Base-by-base conservation (phyloP, 2,888 invertebrate species). In the Germaria angustata region DNA sequence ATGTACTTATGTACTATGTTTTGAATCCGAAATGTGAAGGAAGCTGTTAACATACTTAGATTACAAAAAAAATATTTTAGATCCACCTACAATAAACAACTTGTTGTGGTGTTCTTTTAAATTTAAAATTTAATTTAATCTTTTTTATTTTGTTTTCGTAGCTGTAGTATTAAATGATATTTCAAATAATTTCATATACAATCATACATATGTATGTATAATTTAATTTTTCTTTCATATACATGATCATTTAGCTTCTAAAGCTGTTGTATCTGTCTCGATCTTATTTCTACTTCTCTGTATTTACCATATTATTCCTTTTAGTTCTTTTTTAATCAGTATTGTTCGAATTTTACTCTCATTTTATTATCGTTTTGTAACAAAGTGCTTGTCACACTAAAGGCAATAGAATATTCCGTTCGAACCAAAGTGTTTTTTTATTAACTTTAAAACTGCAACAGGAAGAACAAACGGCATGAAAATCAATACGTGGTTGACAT, bases 231-330 rank as follows among this genome's bases (percentile, higher is more conserved):
- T 53, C 51, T 7, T 22, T 22, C 32, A 32, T 2, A 20, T 24
- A 15, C 24, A 55, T 66, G 66, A n/a, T 72, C 44, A 34, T 66
- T 73, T 73, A 69, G 75, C 69, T 79, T 82, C 28, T 28, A 79
- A 82, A 82, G 75, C 71, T 65, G 20, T 61, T 34, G 1, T 11
- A 51, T 8, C 22, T 28, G n/a, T 24, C 8, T 8, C 15, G 6
- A 68, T 28, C 34, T 17, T 55, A 24, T 34, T 22, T 59, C 4
- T 59, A 36, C 28, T 41, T 44, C 51, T 55, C 0, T 41, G 28
- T 65, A 55, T 49, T 63, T 69, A 59, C 17, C 65, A 46, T 17
- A 36, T 53, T 69, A 32, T 63, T 71, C 24, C 17, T 46, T n/a
- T 49, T 36, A 15, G 39, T 34, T n/a, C 8, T 9, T 57, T 34